Conservation (phyloP, 2,797 vertebrate species). For the Xenopus petersii region DNA sequence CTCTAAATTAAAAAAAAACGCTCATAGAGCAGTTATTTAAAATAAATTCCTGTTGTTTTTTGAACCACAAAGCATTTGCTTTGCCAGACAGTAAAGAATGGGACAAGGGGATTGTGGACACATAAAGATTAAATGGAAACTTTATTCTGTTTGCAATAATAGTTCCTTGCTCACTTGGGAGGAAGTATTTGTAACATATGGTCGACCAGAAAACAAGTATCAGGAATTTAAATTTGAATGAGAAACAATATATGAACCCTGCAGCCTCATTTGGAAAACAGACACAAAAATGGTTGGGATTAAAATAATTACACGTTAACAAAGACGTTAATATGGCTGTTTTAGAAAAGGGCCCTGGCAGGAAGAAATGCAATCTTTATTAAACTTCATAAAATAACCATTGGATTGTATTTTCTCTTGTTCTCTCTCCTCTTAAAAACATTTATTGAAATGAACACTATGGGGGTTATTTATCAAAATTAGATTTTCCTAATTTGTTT, state of each 20-base stretch:
- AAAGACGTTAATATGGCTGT: neutral
- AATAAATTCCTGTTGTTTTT: too few species aligned
- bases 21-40: too few species aligned
- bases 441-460: too few species aligned
- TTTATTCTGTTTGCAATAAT: neutral
- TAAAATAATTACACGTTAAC: neutral
- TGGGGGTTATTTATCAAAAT: too few species aligned
- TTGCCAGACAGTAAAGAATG: neutral
- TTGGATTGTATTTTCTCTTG: too few species aligned
- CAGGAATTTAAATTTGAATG: neutral
- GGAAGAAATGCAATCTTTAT: too few species aligned
- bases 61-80: too few species aligned
- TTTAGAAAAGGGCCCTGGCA: too few species aligned
- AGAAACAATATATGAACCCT: neutral
- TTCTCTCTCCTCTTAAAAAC: too few species aligned
- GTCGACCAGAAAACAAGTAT: neutral
- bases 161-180: neutral
- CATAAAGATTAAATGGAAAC: neutral
- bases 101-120: neutral
- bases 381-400: too few species aligned
- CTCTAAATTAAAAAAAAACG: too few species aligned
- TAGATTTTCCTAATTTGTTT: too few species aligned
- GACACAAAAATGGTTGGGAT: neutral
- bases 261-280: neutral
- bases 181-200: constrained; percentile 1